Conservation (phyloP, 2,888 invertebrate genomes). For the Metopia argyrocephala region DNA sequence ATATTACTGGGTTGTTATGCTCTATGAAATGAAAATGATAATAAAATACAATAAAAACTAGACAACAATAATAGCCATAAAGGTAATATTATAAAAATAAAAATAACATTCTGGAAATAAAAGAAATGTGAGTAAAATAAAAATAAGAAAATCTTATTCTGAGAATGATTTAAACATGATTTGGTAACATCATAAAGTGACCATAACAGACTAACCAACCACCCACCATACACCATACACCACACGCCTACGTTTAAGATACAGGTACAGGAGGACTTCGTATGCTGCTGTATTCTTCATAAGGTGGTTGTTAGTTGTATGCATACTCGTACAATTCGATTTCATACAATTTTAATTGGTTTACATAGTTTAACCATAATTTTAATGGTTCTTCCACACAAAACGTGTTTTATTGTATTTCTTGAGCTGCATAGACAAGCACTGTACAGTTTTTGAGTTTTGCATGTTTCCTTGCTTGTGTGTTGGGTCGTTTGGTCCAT, state of each 20-base stretch:
- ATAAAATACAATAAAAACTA: constrained; percentile 61
- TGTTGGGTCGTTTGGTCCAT: neutral
- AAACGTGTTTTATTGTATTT: constrained; percentile 36
- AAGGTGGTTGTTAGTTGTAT: constrained; percentile 4
- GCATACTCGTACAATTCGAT: constrained; percentile 11
- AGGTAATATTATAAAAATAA: constrained; percentile 32
- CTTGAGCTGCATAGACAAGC: neutral
- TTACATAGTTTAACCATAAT: constrained; percentile 64
- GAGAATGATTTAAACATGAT: constrained; percentile 52
- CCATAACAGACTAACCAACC: constrained; percentile 1
- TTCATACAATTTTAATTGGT: constrained; percentile 63
- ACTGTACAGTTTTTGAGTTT: neutral
- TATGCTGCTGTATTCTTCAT: neutral
- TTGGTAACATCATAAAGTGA: constrained; percentile 36
- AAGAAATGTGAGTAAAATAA: neutral
- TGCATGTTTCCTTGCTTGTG: neutral
- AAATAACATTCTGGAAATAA: constrained; percentile 17
- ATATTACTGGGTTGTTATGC: constrained; percentile 47
- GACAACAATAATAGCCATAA: constrained; percentile 2
- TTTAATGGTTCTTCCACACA: constrained; percentile 44
- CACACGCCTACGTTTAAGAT: neutral
- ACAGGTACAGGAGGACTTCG: constrained; percentile 22
- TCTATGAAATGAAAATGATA: constrained; percentile 57
- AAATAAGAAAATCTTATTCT: constrained; percentile 24
- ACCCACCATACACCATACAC: neutral